These are phyloP conservation scores for Drosophila auraria DNA, from an alignment of 1,140 invertebrate genomes.

Conservation along the genomic window DNA sequence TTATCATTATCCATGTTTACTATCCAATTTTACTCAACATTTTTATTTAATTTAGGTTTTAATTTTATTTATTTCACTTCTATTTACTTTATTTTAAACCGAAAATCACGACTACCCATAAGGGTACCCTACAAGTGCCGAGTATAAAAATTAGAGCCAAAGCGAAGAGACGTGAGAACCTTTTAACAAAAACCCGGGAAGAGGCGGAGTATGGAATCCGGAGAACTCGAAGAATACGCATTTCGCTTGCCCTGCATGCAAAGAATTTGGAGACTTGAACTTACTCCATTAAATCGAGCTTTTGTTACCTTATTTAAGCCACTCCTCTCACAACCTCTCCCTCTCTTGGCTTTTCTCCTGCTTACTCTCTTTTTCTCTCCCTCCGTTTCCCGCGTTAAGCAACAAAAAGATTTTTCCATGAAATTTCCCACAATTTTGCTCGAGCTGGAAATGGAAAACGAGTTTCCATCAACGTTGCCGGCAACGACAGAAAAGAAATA, in stretches of 20 bases:
- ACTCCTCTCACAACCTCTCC: slow-evolving; percentile 10
- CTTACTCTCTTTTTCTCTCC: not conserved
- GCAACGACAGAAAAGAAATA: slow-evolving; percentile 8
- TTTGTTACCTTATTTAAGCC: slow-evolving; percentile 55
- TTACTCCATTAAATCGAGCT: slow-evolving; percentile 51
- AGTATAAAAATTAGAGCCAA: slow-evolving; percentile 46
- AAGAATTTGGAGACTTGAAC: slow-evolving; percentile 50
- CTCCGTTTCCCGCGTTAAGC: slow-evolving; percentile 13
- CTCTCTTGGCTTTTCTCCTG: not conserved
- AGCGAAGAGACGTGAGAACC: slow-evolving; percentile 73
- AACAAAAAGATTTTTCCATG: slow-evolving; percentile 71
- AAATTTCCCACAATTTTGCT: slow-evolving; percentile 80
- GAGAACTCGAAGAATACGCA: slow-evolving; percentile 1
- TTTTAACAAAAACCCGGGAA: slow-evolving; percentile 46
- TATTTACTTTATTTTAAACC: too few relatives aligned
- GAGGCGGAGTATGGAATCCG: not conserved
- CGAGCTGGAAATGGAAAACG: slow-evolving; percentile 54
- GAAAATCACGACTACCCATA: too few relatives aligned
- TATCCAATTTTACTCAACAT: too few relatives aligned
- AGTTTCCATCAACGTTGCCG: slow-evolving; percentile 60
- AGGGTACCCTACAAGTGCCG: not conserved
- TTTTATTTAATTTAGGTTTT: too few relatives aligned
- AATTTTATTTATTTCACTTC: too few relatives aligned
- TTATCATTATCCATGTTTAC: too few relatives aligned
- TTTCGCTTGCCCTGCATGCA: slow-evolving; percentile 30